A percentile compares a stretch with the other conserved stretches of the same genome.
phyloP scores from a whole-genome alignment of 2,113 vertebrate genomes.

The Poeciliopsis occidentalis region DNA sequence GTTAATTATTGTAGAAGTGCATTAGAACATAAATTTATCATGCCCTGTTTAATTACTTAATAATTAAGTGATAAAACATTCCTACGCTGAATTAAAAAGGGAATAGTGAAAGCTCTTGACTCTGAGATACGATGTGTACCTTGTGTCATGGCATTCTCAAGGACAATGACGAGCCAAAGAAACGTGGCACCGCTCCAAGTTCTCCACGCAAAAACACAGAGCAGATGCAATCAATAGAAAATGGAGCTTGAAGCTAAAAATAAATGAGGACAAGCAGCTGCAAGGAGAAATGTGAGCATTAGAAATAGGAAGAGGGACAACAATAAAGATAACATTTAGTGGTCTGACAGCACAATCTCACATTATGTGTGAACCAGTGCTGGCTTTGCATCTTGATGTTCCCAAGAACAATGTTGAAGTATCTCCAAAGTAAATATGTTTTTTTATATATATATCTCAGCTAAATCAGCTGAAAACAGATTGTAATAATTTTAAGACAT shows the following conservation, averaged over 20 bases:
- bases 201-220: slow-evolving; percentile 52
- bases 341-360: slow-evolving; percentile 59
- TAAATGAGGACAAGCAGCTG: slow-evolving; percentile 54
- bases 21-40: neutral
- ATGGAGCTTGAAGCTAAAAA: slow-evolving; percentile 68
- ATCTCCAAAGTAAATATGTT: slow-evolving; percentile 35
- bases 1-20: neutral
- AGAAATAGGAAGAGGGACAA: slow-evolving; percentile 55
- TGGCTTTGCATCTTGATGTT: slow-evolving; percentile 52
- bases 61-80: slow-evolving; percentile 1
- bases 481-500: neutral
- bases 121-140: slow-evolving; percentile 37
- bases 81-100: neutral
- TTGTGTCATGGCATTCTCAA: slow-evolving; percentile 61
- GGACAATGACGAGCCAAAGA: slow-evolving; percentile 58
- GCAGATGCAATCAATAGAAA: slow-evolving; percentile 74
- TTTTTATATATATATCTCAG: slow-evolving; percentile 2
- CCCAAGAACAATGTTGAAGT: neutral
- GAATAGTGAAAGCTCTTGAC: neutral
- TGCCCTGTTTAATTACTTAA: slow-evolving; percentile 2
- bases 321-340: slow-evolving; percentile 59
- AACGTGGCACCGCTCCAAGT: slow-evolving; percentile 64
- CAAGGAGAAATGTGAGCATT: slow-evolving; percentile 60
- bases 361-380: slow-evolving; percentile 47
- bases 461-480: slow-evolving; percentile 2